These are phyloP conservation scores for Coilia nasus DNA, from an alignment of 2,797 vertebrate genomes.

Conservation along the genomic window DNA sequence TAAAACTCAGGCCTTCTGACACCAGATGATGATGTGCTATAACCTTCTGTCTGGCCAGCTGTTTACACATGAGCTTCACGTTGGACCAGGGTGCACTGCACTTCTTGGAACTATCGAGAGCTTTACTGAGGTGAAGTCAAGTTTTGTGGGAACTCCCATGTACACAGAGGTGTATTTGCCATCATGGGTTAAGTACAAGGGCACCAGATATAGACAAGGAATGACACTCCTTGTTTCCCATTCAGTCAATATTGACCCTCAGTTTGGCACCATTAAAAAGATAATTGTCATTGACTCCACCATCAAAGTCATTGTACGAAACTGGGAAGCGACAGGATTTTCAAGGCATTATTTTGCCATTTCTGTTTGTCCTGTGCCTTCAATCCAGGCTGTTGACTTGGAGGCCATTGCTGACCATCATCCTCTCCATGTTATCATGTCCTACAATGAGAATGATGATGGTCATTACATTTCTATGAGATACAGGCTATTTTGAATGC, in stretches of 20 bases:
- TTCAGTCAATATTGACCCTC: slow-evolving; percentile 23
- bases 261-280: slow-evolving; percentile 19
- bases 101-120: slow-evolving; percentile 27
- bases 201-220: slow-evolving; percentile 27
- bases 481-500: background rate
- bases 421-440: slow-evolving; percentile 27
- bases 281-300: background rate
- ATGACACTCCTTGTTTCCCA: slow-evolving; percentile 10
- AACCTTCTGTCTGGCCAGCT: background rate
- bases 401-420: slow-evolving; percentile 32
- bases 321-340: background rate
- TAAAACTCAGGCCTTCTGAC: slow-evolving; percentile 35
- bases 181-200: slow-evolving; percentile 22
- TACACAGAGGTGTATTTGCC: slow-evolving; percentile 27
- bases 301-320: background rate
- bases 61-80: slow-evolving; percentile 27
- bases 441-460: slow-evolving; percentile 26
- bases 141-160: slow-evolving; percentile 20
- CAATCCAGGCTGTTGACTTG: slow-evolving; percentile 18
- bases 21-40: slow-evolving; percentile 42
- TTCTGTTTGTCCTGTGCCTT: background rate
- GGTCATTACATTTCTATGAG: slow-evolving; percentile 28
- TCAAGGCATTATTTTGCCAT: background rate
- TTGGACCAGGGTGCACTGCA: slow-evolving; percentile 24
- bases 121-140: slow-evolving; percentile 28